phyloP scores from a whole-genome alignment of 2,797 vertebrate species.

The Enteromius viviparus region DNA sequence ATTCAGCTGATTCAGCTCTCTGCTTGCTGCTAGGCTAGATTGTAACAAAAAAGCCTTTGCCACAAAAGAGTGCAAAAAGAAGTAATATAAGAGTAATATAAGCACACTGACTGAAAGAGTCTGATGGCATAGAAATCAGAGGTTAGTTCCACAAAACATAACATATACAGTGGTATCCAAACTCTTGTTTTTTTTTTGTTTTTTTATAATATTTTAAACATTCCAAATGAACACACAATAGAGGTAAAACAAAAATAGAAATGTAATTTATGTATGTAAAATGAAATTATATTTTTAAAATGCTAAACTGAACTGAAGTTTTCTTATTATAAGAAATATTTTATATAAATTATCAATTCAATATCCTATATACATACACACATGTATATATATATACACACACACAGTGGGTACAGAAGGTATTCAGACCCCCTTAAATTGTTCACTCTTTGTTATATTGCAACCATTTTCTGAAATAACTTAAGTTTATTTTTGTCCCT shows the following conservation, averaged over 20 bases:
- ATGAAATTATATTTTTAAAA: neutral
- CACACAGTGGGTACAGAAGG: no score
- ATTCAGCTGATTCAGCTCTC: conserved; percentile 37
- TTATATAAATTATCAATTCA: neutral
- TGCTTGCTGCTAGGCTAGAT: neutral
- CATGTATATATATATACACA: no score
- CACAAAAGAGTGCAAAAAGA: conserved; percentile 1
- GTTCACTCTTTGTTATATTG: no score
- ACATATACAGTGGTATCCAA: neutral
- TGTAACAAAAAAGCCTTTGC: neutral
- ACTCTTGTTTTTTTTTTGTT: neutral
- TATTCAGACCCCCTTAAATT: no score
- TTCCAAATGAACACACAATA: no score
- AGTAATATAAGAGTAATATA: neutral
- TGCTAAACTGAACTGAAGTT: neutral
- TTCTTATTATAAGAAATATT: neutral
- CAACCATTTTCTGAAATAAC: no score
- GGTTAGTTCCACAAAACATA: neutral
- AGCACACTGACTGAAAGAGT: conserved; percentile 15
- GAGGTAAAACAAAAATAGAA: no score
- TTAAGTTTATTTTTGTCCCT: no score
- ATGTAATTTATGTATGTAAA: neutral
- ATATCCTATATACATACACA: no score
- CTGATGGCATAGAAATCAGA: neutral
- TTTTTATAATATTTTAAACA: neutral